Conservation (phyloP, 1,140 invertebrate genomes). For the Adelges cooleyi region DNA sequence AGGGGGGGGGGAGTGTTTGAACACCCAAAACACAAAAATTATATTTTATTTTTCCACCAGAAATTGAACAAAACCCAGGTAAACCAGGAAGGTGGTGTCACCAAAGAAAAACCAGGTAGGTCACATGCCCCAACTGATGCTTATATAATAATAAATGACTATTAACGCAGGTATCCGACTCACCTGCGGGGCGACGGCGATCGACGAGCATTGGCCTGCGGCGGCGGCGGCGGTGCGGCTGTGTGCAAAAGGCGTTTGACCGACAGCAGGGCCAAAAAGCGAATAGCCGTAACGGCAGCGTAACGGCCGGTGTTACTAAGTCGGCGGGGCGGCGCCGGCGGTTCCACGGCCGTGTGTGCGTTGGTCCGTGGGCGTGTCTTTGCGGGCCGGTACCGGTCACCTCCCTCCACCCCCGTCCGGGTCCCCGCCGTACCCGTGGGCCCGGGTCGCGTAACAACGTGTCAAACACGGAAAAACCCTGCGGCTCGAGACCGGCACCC, state of each 20-base stretch:
- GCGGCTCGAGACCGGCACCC: constrained; percentile 19
- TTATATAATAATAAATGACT: too few relatives aligned
- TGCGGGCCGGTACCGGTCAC: constrained; percentile 1
- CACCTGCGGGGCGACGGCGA: background rate
- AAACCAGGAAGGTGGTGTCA: too few relatives aligned
- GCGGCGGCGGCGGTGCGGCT: background rate
- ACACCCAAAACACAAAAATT: too few relatives aligned
- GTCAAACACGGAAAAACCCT: constrained; percentile 22
- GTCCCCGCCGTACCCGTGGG: background rate
- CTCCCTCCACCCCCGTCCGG: background rate
- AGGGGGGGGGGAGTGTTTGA: too few relatives aligned
- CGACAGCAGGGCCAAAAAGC: constrained; percentile 19
- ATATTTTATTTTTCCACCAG: too few relatives aligned
- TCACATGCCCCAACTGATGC: too few relatives aligned
- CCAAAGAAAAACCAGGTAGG: too few relatives aligned
- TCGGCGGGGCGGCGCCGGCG: constrained; percentile 15
- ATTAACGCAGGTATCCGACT: too few relatives aligned
- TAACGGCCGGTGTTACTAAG: constrained; percentile 5
- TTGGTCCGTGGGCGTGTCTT: constrained; percentile 23
- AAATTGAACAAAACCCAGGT: too few relatives aligned
- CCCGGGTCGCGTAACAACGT: constrained; percentile 13
- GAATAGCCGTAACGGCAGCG: constrained; percentile 4
- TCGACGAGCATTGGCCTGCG: background rate
- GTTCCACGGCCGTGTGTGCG: background rate
- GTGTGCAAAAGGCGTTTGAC: background rate